phyloP scores from a whole-genome alignment of 2,113 vertebrate species.

The Salvelinus namaycush region DNA sequence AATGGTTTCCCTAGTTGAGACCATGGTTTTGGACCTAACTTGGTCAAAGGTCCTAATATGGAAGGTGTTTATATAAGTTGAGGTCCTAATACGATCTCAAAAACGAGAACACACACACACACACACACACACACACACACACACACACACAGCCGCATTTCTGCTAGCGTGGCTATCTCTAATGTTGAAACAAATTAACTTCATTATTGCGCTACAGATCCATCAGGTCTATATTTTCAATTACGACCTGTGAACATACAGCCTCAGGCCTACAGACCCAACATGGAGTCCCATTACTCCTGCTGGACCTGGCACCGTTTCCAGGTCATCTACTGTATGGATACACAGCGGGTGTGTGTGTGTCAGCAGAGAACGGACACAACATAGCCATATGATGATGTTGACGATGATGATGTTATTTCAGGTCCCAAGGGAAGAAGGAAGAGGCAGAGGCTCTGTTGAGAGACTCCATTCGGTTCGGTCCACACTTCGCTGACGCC shows the following conservation, averaged over 20 bases:
- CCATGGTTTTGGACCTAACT: no score
- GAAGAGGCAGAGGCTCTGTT: constrained; percentile 83
- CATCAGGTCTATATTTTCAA: not conserved
- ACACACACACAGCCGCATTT: not conserved
- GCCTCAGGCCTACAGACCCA: not conserved
- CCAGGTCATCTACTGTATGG: no score
- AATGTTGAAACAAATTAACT: not conserved
- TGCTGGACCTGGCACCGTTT: no score
- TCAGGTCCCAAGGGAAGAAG: constrained; percentile 85
- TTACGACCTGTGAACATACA: not conserved
- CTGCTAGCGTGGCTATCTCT: no score
- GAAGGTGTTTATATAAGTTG: no score
- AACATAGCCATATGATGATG: not conserved
- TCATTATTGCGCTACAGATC: not conserved
- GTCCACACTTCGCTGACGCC: constrained; percentile 91
- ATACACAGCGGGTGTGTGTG: no score
- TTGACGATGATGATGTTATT: constrained; percentile 16
- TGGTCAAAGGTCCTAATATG: no score
- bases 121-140: not conserved
- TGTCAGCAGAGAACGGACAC: no score
- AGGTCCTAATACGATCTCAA: no score
- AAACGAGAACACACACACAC: no score
- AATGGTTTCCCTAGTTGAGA: no score
- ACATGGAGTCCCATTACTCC: no score
- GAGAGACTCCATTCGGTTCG: constrained; percentile 83